Evolutionary conservation across 1,140 invertebrate genomes (phyloP), one percentile per base, ranked within the genome.

Genomic region (Aphelinus atriplicis): DNA sequence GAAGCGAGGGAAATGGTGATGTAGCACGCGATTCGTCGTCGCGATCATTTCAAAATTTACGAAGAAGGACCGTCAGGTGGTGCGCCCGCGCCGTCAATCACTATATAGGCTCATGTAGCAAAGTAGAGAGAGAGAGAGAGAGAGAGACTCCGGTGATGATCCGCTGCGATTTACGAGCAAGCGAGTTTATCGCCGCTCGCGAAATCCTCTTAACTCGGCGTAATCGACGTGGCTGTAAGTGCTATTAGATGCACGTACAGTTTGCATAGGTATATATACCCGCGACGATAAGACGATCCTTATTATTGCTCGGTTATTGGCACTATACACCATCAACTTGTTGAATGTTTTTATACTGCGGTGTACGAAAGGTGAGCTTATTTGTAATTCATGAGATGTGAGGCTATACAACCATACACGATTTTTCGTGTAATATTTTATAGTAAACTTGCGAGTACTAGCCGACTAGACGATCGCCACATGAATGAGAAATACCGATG

Each of bases 11-110:
- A 73, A 53, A 79, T 71, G 71, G 69, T 61, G 69, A 45, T 60
- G 47, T 48, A 71, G 47, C 81, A 82, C 81, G 81, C 81, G 81
- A 82, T 78, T 75, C 63, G 47, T 55, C 42, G 57, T 50, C 61
- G 67, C 10, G 63, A 71, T 73, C 60, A 73, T 61, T 73, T 71
- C n/a, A 43, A 65, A 73, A 73, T 69, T 51, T 26, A 26, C n/a
- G 62, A 7, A 2, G 9, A 50, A 10, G n/a, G 42, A 7, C 42
- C 48, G 26, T 26, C 46, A 50, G n/a, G n/a, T 26, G 26, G 26
- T 26, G 26, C 26, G 26, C 26, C 26, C 58, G 42, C 42, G 3
- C 7, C 63, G 43, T 47, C 53, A 76, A 66, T 76, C 26, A 43
- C 56, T 47, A 71, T 58, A 26, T 26, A 26, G 26, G 60, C 46